Percentiles rank a stretch among this genome's conserved stretches.
Conservation (phyloP, 2,113 vertebrate genomes). For the Perca flavescens region DNA sequence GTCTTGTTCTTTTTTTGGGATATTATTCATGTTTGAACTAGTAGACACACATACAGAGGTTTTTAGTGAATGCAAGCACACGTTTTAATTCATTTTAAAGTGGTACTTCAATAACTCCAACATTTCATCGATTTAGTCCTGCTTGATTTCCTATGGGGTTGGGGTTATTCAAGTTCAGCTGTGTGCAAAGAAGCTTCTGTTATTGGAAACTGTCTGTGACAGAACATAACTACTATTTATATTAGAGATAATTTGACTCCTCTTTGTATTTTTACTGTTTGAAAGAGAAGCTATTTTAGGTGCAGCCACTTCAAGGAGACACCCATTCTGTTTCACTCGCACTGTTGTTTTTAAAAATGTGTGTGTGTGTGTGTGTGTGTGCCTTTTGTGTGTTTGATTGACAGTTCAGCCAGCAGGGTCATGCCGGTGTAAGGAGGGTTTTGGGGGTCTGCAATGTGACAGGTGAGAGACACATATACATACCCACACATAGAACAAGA, state of each 20-base stretch:
- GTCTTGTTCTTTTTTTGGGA: not conserved
- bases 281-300: not conserved
- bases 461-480: conserved; percentile 79
- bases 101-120: conserved; percentile 35
- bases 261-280: conserved; percentile 40
- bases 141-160: conserved; percentile 55
- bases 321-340: conserved; percentile 2
- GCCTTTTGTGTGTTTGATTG: conserved; percentile 66
- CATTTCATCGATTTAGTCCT: conserved; percentile 34
- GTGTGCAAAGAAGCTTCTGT: conserved; percentile 12
- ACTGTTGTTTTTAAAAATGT: conserved; percentile 20
- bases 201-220: conserved; percentile 45
- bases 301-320: conserved; percentile 37
- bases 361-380: conserved; percentile 32
- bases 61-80: conserved; percentile 2
- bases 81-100: conserved; percentile 41
- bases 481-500: conserved; percentile 27
- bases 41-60: not conserved
- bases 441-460: conserved; percentile 89
- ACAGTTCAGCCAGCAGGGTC: conserved; percentile 90
- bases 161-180: conserved; percentile 29
- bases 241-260: conserved; percentile 62
- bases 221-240: conserved; percentile 62
- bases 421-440: conserved; percentile 93
- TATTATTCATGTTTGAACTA: not conserved